Base-by-base conservation (phyloP, 2,888 invertebrate genomes). In the Idaea straminata region DNA sequence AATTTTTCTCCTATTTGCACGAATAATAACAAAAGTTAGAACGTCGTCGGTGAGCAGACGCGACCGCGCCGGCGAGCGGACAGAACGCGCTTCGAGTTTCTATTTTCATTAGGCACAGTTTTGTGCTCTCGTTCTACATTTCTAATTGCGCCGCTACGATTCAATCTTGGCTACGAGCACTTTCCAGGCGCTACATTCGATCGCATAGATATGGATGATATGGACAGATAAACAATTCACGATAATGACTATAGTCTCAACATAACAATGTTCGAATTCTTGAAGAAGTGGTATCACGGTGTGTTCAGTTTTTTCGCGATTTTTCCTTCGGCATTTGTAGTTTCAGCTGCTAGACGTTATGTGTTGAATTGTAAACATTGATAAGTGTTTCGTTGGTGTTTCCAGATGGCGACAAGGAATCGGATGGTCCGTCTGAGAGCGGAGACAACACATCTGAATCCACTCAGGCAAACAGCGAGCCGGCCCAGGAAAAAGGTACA, bases 381-480 rank as follows among this genome's bases (percentile, higher is more conserved):
- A 47, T 13, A 25, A 7, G 59, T 59, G 59, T 34, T 16, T 34
- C 7, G 69, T 71, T 47, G 59, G 6, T 59, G 71, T 70, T 87
- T 83, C 65, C 89, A 93, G 93, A 93, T 91, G 92, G 91, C 72
- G 92, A 91, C 75, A 93, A 93, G 81, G 93, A 93, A 71, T 92
- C 93, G n/a, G 93, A 93, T 76, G 92, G 90, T 2, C 91, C 89
- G 68, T 93, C 93, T 7, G 93, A 93, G 83, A 92, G 92, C 78
- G 93, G 92, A n/a, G 93, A 93, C 79, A 92, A 88, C 72, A 92
- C 92, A 57, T 92, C 92, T 62, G 92, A 92, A 74, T 91, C 92
- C 38, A 92, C 91, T 62, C 91, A 91, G 76, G 83, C 88, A 36
- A 77, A 87, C 65, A 91, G 89, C 77, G 92, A 92, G 72, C 90